Percentiles rank a stretch among this genome's conserved stretches.
These are phyloP conservation scores for Sebastes iracundus DNA, from an alignment of 2,797 vertebrate species.

Conservation along the genomic window DNA sequence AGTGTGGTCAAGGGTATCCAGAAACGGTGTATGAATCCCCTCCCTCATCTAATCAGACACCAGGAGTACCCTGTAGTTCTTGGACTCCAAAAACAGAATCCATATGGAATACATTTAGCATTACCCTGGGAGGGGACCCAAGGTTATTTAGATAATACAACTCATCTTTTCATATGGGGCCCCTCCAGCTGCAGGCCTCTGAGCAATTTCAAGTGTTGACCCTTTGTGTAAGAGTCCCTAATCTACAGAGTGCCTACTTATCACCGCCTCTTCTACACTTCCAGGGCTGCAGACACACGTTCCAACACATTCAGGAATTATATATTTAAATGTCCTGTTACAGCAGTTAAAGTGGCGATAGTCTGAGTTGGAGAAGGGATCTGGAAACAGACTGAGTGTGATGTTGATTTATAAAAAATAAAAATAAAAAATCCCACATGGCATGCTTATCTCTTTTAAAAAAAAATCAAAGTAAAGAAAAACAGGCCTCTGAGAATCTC, in stretches of 20 bases:
- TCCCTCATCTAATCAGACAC: neutral
- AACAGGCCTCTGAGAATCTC: neutral
- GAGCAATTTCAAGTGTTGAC: slow-evolving; percentile 27
- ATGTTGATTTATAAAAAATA: neutral
- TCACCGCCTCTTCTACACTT: slow-evolving; percentile 9
- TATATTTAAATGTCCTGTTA: slow-evolving; percentile 23
- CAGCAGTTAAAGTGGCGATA: neutral
- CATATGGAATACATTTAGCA: slow-evolving; percentile 36
- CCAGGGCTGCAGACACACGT: slow-evolving; percentile 1
- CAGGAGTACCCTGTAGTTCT: neutral
- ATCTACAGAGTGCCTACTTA: slow-evolving; percentile 43
- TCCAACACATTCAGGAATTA: slow-evolving; percentile 12
- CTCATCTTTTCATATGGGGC: slow-evolving; percentile 16
- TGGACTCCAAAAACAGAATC: neutral
- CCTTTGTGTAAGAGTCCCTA: slow-evolving; percentile 42
- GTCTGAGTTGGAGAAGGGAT: neutral
- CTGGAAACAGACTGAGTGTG: neutral
- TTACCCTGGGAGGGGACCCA: neutral
- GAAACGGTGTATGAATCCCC: neutral
- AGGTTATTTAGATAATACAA: slow-evolving; percentile 27
- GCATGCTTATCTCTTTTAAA: neutral
- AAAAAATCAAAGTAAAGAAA: neutral
- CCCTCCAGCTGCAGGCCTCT: slow-evolving; percentile 27
- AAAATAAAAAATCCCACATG: neutral
- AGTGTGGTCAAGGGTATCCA: neutral